Conservation (phyloP, 1,140 invertebrate genomes). For the Hestina assimilis region DNA sequence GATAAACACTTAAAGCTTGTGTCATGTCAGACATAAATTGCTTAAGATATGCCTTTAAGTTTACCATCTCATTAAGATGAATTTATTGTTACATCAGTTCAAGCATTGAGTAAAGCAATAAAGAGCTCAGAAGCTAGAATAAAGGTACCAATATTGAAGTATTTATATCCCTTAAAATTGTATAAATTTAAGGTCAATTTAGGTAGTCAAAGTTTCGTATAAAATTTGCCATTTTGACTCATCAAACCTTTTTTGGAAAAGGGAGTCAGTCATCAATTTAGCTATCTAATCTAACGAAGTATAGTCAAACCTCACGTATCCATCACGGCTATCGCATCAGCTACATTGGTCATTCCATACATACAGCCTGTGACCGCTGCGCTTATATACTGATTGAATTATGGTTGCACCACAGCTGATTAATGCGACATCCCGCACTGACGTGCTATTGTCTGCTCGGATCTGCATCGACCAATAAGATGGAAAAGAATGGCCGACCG, state of each 20-base stretch:
- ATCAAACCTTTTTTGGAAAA: too few species aligned
- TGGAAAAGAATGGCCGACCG: slow-evolving; percentile 37
- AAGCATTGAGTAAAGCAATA: slow-evolving; percentile 18
- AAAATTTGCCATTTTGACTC: too few species aligned
- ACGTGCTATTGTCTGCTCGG: slow-evolving; percentile 69
- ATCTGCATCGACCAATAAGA: slow-evolving; percentile 67
- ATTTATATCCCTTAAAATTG: not conserved
- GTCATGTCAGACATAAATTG: slow-evolving; percentile 32
- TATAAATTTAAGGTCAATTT: too few species aligned
- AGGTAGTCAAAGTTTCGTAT: too few species aligned
- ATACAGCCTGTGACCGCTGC: slow-evolving; percentile 40
- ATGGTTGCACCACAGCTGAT: slow-evolving; percentile 70
- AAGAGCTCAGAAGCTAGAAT: slow-evolving; percentile 1
- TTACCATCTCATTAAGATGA: slow-evolving; percentile 30
- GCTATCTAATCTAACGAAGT: not conserved
- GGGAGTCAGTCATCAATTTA: not conserved
- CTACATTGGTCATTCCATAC: slow-evolving; percentile 50
- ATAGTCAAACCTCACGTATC: slow-evolving; percentile 20
- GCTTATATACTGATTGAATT: slow-evolving; percentile 65
- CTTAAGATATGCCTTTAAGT: slow-evolving; percentile 25
- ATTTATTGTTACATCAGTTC: slow-evolving; percentile 23
- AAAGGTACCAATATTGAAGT: not conserved
- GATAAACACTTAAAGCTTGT: slow-evolving; percentile 27
- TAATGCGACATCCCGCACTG: slow-evolving; percentile 70
- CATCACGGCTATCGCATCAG: slow-evolving; percentile 32